A percentile compares a stretch with the other conserved stretches of the same genome.
These are phyloP conservation scores for Mandrillus leucophaeus DNA, from an alignment of 2,113 vertebrate genomes.

Conservation along the genomic window DNA sequence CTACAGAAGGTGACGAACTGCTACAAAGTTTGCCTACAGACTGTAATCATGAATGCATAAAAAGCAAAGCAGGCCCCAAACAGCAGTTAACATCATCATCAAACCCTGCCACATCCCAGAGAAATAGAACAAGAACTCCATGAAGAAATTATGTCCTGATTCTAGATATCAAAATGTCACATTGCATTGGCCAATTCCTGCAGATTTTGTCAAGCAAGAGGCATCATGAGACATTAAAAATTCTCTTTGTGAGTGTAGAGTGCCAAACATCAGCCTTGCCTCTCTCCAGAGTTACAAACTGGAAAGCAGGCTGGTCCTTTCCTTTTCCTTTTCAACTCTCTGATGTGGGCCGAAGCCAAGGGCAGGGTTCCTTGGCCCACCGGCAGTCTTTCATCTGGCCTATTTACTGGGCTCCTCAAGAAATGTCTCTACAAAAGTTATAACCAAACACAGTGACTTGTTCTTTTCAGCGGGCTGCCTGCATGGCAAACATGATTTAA, in stretches of 20 bases:
- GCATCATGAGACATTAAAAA: slow-evolving; percentile 50
- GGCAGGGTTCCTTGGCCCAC: neutral
- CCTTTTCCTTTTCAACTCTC: slow-evolving; percentile 26
- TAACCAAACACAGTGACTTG: neutral
- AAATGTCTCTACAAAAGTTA: slow-evolving; percentile 50
- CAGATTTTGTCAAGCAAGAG: slow-evolving; percentile 61
- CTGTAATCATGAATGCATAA: slow-evolving; percentile 60
- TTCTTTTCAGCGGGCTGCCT: neutral
- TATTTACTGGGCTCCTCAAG: neutral
- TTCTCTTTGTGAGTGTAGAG: slow-evolving; percentile 49
- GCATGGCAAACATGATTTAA: neutral
- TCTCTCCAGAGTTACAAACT: slow-evolving; percentile 14
- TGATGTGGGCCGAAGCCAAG: slow-evolving; percentile 25
- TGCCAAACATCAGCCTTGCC: slow-evolving; percentile 50
- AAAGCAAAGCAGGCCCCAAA: slow-evolving; percentile 13
- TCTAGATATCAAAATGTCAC: slow-evolving; percentile 64
- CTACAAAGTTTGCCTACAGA: slow-evolving; percentile 64
- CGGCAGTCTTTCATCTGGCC: slow-evolving; percentile 12
- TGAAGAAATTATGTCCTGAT: slow-evolving; percentile 57
- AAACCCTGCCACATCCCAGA: slow-evolving; percentile 63
- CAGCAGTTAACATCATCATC: slow-evolving; percentile 63
- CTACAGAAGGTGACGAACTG: slow-evolving; percentile 20
- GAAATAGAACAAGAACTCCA: slow-evolving; percentile 54
- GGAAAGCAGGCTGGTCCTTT: neutral
- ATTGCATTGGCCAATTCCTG: neutral